These are phyloP conservation scores for Leptocoma aspasia DNA, from an alignment of 2,113 vertebrate species.

Conservation along the genomic window DNA sequence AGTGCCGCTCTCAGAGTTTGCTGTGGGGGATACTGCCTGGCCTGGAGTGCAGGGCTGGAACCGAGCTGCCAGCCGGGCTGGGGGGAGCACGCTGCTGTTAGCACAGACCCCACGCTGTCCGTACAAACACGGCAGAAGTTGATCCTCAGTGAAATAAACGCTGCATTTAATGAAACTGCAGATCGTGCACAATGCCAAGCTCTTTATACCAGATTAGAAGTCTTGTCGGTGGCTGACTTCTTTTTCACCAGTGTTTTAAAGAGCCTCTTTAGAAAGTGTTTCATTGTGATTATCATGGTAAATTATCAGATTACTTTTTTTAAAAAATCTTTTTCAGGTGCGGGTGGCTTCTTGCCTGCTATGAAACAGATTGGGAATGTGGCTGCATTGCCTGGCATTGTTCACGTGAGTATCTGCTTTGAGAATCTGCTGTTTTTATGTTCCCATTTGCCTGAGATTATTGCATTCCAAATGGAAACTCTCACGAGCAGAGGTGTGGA, in stretches of 20 bases:
- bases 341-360: constrained; percentile 94
- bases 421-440: background rate
- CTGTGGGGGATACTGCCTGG: fast-evolving
- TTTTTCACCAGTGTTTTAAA: background rate
- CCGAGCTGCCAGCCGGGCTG: background rate
- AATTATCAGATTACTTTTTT: background rate
- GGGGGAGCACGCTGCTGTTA: fast-evolving
- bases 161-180: background rate
- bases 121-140: background rate
- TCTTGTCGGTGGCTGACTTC: fast-evolving
- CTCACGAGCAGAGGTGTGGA: background rate
- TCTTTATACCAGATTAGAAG: background rate
- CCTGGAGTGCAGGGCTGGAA: background rate
- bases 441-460: background rate
- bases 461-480: background rate
- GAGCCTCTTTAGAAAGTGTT: background rate
- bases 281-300: background rate
- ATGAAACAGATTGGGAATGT: constrained; percentile 99
- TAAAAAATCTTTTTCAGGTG: constrained; percentile 65
- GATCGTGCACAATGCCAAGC: fast-evolving
- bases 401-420: constrained; percentile 82
- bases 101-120: fast-evolving
- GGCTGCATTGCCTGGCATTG: constrained; percentile 92
- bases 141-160: fast-evolving
- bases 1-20: fast-evolving